Conservation (phyloP, 1,140 invertebrate genomes). For the Cylas formicarius region DNA sequence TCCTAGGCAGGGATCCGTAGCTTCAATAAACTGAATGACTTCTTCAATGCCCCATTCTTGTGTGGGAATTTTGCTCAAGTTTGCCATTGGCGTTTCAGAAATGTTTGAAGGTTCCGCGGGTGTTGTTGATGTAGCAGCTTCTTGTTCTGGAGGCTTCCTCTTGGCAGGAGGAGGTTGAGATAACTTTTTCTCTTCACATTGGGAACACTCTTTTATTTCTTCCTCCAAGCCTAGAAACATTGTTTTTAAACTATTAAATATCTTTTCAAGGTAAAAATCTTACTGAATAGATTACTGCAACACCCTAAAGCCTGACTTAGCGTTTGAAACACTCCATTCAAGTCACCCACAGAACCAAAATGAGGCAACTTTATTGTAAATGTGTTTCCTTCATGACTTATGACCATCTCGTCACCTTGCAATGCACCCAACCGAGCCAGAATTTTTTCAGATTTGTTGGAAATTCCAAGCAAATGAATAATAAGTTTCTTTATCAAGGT, state of each 20-base stretch:
- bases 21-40: slow-evolving; percentile 82
- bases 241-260: not conserved
- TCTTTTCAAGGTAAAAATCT: slow-evolving; percentile 16
- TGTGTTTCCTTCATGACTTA: slow-evolving; percentile 32
- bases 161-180: slow-evolving; percentile 29
- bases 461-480: slow-evolving; percentile 27
- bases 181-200: slow-evolving; percentile 29
- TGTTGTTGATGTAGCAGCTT: slow-evolving; percentile 58
- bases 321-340: slow-evolving; percentile 31
- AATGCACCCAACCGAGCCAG: slow-evolving; percentile 32
- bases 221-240: slow-evolving; percentile 25
- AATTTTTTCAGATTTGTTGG: slow-evolving; percentile 36
- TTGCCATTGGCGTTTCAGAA: slow-evolving; percentile 41
- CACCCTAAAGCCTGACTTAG: slow-evolving; percentile 32
- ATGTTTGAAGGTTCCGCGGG: slow-evolving; percentile 18
- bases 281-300: slow-evolving; percentile 38
- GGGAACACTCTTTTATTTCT: slow-evolving; percentile 25
- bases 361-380: slow-evolving; percentile 38
- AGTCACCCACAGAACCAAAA: slow-evolving; percentile 27
- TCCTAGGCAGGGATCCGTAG: slow-evolving; percentile 71
- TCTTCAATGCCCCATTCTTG: slow-evolving; percentile 90
- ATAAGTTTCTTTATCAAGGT: slow-evolving; percentile 40
- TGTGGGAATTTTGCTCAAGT: slow-evolving; percentile 53
- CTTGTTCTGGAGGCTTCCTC: slow-evolving; percentile 44
- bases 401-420: slow-evolving; percentile 37